phyloP scores from a whole-genome alignment of 2,888 invertebrate species.

The Melitaea athalia region DNA sequence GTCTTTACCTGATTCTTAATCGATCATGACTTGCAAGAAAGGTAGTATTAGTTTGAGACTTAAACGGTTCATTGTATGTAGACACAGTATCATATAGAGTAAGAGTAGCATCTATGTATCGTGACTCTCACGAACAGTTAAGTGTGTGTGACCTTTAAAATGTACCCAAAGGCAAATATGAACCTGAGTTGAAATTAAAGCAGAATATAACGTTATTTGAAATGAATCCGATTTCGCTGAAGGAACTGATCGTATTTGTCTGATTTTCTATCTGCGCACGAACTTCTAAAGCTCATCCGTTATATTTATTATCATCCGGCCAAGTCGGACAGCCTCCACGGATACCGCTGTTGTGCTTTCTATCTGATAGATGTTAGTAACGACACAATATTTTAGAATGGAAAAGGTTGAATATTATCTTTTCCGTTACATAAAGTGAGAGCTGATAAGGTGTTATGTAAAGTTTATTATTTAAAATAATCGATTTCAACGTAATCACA shows the following conservation, averaged over 20 bases:
- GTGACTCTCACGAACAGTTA: conserved; percentile 33
- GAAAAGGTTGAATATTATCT: conserved; percentile 49
- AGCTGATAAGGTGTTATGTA: conserved; percentile 42
- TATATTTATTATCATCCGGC: conserved; percentile 58
- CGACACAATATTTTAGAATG: conserved; percentile 59
- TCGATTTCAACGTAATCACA: conserved; percentile 17
- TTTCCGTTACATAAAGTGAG: conserved; percentile 53
- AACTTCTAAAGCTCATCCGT: conserved; percentile 51
- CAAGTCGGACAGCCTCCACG: conserved; percentile 51
- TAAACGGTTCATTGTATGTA: conserved; percentile 11
- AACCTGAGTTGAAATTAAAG: conserved; percentile 48
- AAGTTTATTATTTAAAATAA: conserved; percentile 30
- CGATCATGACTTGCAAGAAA: conserved; percentile 26
- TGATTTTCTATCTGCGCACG: conserved; percentile 71
- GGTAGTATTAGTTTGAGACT: conserved; percentile 16
- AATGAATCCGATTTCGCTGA: conserved; percentile 57
- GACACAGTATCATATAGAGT: not conserved
- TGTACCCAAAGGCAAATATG: conserved; percentile 36
- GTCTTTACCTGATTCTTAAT: conserved; percentile 48
- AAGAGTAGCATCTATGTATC: not conserved
- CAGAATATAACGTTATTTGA: conserved; percentile 56
- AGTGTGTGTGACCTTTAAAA: conserved; percentile 39
- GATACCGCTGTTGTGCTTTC: conserved; percentile 63
- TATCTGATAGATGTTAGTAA: conserved; percentile 66
- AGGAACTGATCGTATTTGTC: conserved; percentile 68